Evolutionary conservation across 2,888 invertebrate genomes (phyloP).

Genomic region (Sinelater perroti): DNA sequence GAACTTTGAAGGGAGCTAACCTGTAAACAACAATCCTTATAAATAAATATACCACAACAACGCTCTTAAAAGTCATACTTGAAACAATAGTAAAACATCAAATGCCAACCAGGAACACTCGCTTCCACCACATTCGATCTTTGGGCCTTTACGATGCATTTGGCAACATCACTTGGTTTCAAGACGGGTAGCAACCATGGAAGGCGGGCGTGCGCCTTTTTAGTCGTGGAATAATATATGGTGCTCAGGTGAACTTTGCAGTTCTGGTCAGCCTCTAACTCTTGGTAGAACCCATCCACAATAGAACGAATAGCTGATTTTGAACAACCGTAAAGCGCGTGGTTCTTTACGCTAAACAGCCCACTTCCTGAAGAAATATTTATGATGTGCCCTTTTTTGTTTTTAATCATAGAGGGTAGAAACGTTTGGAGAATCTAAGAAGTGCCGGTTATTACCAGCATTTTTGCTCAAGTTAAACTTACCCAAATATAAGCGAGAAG

Average conservation of each 20-base stretch:
- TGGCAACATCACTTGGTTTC: conserved; percentile 70
- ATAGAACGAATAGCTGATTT: conserved; percentile 86
- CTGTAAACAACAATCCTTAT: conserved; percentile 8
- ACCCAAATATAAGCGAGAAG: conserved; percentile 86
- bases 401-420: conserved; percentile 78
- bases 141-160: conserved; percentile 73
- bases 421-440: conserved; percentile 75
- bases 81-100: background rate
- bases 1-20: conserved; percentile 10
- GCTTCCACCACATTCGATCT: conserved; percentile 68
- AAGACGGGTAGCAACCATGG: conserved; percentile 71
- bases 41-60: background rate
- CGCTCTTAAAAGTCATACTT: background rate
- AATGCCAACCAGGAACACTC: conserved; percentile 68
- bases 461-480: conserved; percentile 2
- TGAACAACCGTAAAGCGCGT: conserved; percentile 84
- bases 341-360: conserved; percentile 73
- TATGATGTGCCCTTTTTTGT: conserved; percentile 80
- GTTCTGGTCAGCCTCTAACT: conserved; percentile 62
- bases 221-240: conserved; percentile 88
- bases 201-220: conserved; percentile 78
- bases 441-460: background rate
- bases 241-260: conserved; percentile 79
- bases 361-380: conserved; percentile 82
- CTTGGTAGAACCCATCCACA: conserved; percentile 84